phyloP scores from a whole-genome alignment of 2,113 vertebrate species.

The Nerophis ophidion region DNA sequence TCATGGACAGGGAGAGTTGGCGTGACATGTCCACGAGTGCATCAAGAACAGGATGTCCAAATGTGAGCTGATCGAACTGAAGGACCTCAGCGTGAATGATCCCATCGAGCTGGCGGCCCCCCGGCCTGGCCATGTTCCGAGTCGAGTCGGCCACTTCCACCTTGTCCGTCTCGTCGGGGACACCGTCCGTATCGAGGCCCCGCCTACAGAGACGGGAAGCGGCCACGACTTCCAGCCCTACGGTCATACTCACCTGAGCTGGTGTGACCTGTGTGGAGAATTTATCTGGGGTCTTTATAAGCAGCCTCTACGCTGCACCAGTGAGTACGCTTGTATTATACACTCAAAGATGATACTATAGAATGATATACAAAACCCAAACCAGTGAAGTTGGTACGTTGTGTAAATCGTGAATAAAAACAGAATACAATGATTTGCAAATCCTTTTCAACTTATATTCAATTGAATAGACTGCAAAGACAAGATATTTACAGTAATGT shows the following conservation, averaged over 20 bases:
- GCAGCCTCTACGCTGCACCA: constrained; percentile 86
- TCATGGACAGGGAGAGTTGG: constrained; percentile 19
- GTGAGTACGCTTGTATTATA: constrained; percentile 73
- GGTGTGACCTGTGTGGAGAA: constrained; percentile 95
- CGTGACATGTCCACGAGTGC: constrained; percentile 33
- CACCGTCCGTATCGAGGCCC: constrained; percentile 56
- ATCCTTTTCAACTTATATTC: no score
- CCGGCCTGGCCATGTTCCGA: constrained; percentile 17
- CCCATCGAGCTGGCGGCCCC: constrained; percentile 67
- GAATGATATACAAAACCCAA: no score
- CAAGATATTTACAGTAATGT: no score
- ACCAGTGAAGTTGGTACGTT: no score
- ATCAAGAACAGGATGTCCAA: constrained; percentile 60
- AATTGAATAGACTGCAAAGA: no score
- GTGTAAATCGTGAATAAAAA: no score
- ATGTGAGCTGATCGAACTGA: constrained; percentile 77
- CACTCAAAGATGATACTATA: no score
- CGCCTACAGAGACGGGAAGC: constrained; percentile 52
- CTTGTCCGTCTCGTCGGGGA: constrained; percentile 63
- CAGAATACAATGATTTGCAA: no score
- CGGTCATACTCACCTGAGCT: constrained; percentile 81
- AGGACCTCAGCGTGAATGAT: constrained; percentile 68
- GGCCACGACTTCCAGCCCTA: constrained; percentile 86
- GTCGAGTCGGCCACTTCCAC: constrained; percentile 41
- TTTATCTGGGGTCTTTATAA: constrained; percentile 96